Conservation (phyloP, 2,113 vertebrate species). For the rabbit (Oryctolagus cuniculus) region DNA sequence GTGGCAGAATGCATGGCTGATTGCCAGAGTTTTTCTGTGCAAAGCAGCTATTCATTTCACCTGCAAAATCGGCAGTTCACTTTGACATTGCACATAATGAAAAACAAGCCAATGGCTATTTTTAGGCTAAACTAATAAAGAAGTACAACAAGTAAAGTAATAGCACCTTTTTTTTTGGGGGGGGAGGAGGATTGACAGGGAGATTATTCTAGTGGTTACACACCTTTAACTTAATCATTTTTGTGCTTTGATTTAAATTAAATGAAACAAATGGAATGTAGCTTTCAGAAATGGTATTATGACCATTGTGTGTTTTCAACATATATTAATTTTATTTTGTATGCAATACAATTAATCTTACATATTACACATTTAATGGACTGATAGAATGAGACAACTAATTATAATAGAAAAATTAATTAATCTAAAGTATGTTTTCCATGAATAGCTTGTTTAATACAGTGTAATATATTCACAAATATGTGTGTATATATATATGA, state of each 20-base stretch:
- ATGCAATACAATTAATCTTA: not conserved
- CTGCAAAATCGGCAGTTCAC: slow-evolving; percentile 59
- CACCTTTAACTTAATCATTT: not conserved
- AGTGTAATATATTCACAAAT: not conserved
- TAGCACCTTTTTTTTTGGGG: not conserved
- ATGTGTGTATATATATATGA: too few species aligned
- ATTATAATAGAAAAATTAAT: not conserved
- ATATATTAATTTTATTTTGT: not conserved
- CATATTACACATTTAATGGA: not conserved
- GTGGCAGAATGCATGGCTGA: slow-evolving; percentile 65
- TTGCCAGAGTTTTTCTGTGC: slow-evolving; percentile 65
- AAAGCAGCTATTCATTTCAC: slow-evolving; percentile 71
- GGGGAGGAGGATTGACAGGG: not conserved
- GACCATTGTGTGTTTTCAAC: not conserved
- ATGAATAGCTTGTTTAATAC: not conserved
- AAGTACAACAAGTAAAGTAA: slow-evolving; percentile 49
- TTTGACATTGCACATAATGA: slow-evolving; percentile 72
- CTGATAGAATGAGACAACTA: not conserved
- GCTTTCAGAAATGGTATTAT: not conserved
- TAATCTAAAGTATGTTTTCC: not conserved
- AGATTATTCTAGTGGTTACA: not conserved
- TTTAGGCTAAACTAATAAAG: slow-evolving; percentile 78
- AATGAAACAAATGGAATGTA: not conserved
- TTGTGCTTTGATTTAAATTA: slow-evolving; percentile 4
- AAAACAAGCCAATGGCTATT: slow-evolving; percentile 72